phyloP scores from a whole-genome alignment of 2,888 invertebrate species.

The Nysson spinosus region DNA sequence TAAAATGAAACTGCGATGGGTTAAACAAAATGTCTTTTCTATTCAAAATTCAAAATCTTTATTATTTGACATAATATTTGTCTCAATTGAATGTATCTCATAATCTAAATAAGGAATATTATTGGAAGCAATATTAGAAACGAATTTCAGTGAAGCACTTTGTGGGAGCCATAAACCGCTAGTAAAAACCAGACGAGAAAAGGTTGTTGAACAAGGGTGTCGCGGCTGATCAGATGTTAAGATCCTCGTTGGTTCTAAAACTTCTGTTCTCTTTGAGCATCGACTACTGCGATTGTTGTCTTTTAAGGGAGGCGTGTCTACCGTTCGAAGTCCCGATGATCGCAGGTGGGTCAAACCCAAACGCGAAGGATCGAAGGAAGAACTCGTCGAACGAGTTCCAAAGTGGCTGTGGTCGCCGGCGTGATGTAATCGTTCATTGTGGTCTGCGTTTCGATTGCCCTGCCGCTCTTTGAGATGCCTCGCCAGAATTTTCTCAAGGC shows the following conservation, averaged over 20 bases:
- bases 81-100: too few relatives aligned
- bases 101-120: too few relatives aligned
- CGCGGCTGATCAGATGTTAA: neutral
- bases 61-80: too few relatives aligned
- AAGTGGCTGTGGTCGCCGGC: conserved; percentile 58
- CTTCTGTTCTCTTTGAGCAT: conserved; percentile 24
- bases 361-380: conserved; percentile 40
- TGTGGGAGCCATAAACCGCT: too few relatives aligned
- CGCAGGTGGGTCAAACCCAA: conserved; percentile 57
- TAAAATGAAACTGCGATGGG: too few relatives aligned
- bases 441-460: conserved; percentile 52
- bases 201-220: too few relatives aligned
- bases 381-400: conserved; percentile 60
- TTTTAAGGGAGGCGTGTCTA: conserved; percentile 51
- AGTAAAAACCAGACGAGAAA: too few relatives aligned
- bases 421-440: conserved; percentile 56
- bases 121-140: too few relatives aligned
- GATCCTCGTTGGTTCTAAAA: conserved; percentile 6
- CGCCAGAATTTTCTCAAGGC: conserved; percentile 4
- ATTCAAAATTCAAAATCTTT: too few relatives aligned
- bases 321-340: conserved; percentile 37
- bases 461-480: conserved; percentile 9
- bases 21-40: too few relatives aligned
- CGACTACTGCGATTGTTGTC: conserved; percentile 46
- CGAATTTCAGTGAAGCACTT: too few relatives aligned